Conservation (phyloP, 2,888 invertebrate genomes). For the Ophion ventricosus region DNA sequence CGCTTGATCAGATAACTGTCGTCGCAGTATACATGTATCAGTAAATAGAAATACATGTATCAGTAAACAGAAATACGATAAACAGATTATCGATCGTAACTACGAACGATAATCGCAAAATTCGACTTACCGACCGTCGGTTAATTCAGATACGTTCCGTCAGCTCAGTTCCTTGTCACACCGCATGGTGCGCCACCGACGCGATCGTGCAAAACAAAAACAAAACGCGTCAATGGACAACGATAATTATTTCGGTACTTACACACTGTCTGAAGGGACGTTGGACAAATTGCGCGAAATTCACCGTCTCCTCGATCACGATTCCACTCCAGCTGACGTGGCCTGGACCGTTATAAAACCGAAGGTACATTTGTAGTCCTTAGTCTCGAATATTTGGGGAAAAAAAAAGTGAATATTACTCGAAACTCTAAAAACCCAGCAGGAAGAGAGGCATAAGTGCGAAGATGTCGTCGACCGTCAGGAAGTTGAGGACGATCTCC, state of each 20-base stretch:
- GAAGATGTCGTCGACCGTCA: not conserved
- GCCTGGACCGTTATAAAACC: slow-evolving; percentile 66
- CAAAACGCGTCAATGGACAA: slow-evolving; percentile 27
- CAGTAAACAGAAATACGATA: too few species aligned
- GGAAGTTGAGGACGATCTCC: slow-evolving; percentile 10
- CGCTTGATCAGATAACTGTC: too few species aligned
- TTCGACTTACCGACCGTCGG: too few species aligned
- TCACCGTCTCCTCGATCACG: slow-evolving; percentile 58
- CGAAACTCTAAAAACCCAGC: slow-evolving; percentile 4
- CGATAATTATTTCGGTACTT: slow-evolving; percentile 65
- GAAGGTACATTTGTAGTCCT: slow-evolving; percentile 26
- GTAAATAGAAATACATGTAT: too few species aligned
- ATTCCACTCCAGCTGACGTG: slow-evolving; percentile 54
- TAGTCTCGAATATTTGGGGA: not conserved
- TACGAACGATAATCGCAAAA: too few species aligned
- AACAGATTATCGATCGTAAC: too few species aligned
- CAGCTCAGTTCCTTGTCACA: too few species aligned
- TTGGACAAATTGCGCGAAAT: slow-evolving; percentile 65
- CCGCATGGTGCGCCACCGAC: too few species aligned
- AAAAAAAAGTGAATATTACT: not conserved
- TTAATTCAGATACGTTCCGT: too few species aligned
- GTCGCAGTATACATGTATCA: too few species aligned
- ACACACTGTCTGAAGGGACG: slow-evolving; percentile 66
- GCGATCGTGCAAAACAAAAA: not conserved
- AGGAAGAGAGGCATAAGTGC: not conserved